Conservation (phyloP, 1,140 invertebrate genomes). For the Brachionus rotundiformis region DNA sequence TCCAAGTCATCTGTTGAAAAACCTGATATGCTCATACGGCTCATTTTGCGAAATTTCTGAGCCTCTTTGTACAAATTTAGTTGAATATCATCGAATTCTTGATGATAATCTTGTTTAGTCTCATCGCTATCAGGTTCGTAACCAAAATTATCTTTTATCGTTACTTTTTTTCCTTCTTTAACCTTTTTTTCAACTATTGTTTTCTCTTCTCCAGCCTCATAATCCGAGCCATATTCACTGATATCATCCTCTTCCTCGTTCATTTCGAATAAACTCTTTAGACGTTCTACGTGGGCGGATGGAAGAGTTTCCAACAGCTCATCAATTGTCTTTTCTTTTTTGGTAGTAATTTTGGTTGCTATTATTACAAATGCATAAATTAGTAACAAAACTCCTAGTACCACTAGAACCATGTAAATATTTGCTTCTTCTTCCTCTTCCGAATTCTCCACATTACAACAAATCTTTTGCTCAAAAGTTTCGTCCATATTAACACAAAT, state of each 20-base stretch:
- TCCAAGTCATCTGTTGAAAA: background rate
- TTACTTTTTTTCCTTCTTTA: background rate
- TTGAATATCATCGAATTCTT: conserved; percentile 12
- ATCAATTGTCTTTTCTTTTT: conserved; percentile 11
- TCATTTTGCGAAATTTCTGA: conserved; percentile 27
- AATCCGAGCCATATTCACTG: background rate
- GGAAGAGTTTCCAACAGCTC: background rate
- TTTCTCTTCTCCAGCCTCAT: background rate
- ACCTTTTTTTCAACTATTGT: background rate
- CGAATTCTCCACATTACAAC: background rate
- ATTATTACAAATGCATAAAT: conserved; percentile 26
- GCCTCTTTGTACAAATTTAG: conserved; percentile 33
- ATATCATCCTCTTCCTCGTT: background rate
- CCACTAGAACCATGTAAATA: conserved; percentile 20
- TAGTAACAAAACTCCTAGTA: background rate
- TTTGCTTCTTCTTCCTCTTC: conserved; percentile 40
- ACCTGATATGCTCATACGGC: conserved; percentile 8
- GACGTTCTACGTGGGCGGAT: background rate
- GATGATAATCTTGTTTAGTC: background rate
- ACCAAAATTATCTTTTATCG: background rate
- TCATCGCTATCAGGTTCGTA: conserved; percentile 5
- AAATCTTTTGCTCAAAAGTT: conserved; percentile 2
- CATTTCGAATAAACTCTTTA: background rate
- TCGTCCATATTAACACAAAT: background rate
- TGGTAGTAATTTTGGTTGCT: background rate